A percentile compares a stretch with the other conserved stretches of the same genome.
phyloP scores from a whole-genome alignment of 2,797 vertebrate species.

The Pangasius larnaudii region DNA sequence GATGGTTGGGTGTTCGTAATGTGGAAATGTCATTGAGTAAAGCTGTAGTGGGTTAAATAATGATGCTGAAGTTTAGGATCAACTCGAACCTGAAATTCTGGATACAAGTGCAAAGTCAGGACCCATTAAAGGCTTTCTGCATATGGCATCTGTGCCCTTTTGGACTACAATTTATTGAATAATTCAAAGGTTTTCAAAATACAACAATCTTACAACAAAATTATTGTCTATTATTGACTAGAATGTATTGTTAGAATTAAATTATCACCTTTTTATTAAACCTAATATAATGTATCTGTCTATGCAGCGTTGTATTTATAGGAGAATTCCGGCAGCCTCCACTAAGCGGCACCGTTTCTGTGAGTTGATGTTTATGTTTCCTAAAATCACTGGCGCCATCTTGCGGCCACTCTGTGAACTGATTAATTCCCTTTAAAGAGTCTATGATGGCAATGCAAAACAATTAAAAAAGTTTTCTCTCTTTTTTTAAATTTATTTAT shows the following conservation, averaged over 20 bases:
- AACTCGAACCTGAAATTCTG: not conserved
- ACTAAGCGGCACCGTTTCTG: not conserved
- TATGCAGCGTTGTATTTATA: not conserved
- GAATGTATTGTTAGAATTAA: not conserved
- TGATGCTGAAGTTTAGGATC: not conserved
- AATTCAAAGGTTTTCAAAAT: not conserved
- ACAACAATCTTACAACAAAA: not conserved
- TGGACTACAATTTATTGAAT: not conserved
- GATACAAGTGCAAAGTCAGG: not conserved
- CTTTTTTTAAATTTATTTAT: not conserved
- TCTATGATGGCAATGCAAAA: not conserved
- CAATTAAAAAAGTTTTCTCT: not conserved
- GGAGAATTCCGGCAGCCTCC: not conserved
- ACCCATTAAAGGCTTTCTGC: not conserved
- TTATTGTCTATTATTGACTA: not conserved
- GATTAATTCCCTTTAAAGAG: not conserved
- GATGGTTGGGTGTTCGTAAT: not conserved
- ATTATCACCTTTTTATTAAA: not conserved
- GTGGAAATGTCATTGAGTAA: not conserved
- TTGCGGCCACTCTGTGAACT: not conserved
- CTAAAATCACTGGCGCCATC: constrained; percentile 21
- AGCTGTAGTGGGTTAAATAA: not conserved
- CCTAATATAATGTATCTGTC: not conserved
- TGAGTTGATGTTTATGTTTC: not conserved
- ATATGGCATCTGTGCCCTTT: not conserved